These are phyloP conservation scores for Syritta pipiens DNA, from an alignment of 2,888 invertebrate genomes.

Conservation along the genomic window DNA sequence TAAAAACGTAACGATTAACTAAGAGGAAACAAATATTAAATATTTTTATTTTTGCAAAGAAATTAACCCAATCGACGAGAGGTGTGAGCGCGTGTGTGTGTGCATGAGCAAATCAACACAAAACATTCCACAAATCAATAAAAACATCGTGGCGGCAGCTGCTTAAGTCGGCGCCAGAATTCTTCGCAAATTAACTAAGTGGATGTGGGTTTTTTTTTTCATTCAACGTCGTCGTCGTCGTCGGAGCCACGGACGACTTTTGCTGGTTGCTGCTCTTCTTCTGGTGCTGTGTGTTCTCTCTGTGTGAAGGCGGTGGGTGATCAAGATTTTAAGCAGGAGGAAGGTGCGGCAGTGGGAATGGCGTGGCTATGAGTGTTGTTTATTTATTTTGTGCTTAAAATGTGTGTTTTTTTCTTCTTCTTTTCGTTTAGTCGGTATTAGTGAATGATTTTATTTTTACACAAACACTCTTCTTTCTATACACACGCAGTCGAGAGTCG, in stretches of 20 bases:
- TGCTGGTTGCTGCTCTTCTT: conserved; percentile 49
- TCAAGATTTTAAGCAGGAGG: conserved; percentile 44
- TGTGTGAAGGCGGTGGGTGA: conserved; percentile 55
- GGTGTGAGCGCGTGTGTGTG: not conserved
- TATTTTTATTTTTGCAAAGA: conserved; percentile 2
- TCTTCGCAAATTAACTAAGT: conserved; percentile 79
- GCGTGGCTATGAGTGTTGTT: conserved; percentile 42
- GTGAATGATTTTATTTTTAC: conserved; percentile 39
- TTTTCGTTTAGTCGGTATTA: conserved; percentile 45
- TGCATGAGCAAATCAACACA: conserved; percentile 50
- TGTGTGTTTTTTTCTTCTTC: too few species aligned
- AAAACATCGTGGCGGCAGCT: conserved; percentile 81
- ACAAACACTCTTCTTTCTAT: conserved; percentile 2
- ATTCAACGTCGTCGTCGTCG: conserved; percentile 52
- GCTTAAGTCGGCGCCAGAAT: conserved; percentile 81
- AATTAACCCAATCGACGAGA: conserved; percentile 24
- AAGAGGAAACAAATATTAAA: not conserved
- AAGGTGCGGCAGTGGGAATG: conserved; percentile 29
- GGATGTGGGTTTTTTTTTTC: conserved; percentile 72
- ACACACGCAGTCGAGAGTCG: not conserved
- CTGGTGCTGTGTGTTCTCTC: conserved; percentile 24
- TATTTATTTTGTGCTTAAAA: conserved; percentile 59
- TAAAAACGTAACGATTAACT: conserved; percentile 3
- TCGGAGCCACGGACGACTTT: conserved; percentile 57
- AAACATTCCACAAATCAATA: conserved; percentile 80